Evolutionary conservation across 2,797 vertebrate species (phyloP).

Genomic region (Australoheros facetus): DNA sequence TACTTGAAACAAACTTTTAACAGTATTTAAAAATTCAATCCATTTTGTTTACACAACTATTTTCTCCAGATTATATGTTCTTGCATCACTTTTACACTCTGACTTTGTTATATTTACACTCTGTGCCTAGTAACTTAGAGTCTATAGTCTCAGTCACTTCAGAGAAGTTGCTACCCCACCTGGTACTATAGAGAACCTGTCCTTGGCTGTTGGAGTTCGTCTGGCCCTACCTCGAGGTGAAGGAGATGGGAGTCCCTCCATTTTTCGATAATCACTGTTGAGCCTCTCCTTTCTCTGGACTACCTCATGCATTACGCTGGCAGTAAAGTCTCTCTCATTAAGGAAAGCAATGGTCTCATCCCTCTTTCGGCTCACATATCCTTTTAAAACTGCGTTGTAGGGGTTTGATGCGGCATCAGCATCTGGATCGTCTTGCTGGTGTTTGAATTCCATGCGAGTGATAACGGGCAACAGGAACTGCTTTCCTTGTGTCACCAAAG

Average conservation of each 20-base stretch:
- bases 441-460: slow-evolving; percentile 80
- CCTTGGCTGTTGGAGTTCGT: slow-evolving; percentile 65
- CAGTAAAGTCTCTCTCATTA: slow-evolving; percentile 80
- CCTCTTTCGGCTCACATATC: slow-evolving; percentile 78
- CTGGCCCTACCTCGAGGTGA: slow-evolving; percentile 55
- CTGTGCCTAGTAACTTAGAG: background rate
- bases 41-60: background rate
- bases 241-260: slow-evolving; percentile 70
- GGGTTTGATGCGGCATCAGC: slow-evolving; percentile 72
- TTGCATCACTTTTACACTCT: background rate
- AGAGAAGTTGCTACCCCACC: slow-evolving; percentile 48
- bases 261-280: slow-evolving; percentile 61
- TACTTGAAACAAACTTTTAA: background rate
- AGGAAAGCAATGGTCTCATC: slow-evolving; percentile 79
- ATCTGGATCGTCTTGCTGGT: slow-evolving; percentile 70
- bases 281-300: slow-evolving; percentile 71
- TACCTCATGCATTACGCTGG: slow-evolving; percentile 75
- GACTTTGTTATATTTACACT: background rate
- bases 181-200: slow-evolving; percentile 70
- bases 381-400: slow-evolving; percentile 77
- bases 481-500: slow-evolving; percentile 28
- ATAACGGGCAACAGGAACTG: slow-evolving; percentile 78
- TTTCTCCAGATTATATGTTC: background rate
- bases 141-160: slow-evolving; percentile 41
- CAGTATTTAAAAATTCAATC: background rate